These are phyloP conservation scores for Azemiops feae DNA, from an alignment of 2,113 vertebrate species.

Conservation along the genomic window DNA sequence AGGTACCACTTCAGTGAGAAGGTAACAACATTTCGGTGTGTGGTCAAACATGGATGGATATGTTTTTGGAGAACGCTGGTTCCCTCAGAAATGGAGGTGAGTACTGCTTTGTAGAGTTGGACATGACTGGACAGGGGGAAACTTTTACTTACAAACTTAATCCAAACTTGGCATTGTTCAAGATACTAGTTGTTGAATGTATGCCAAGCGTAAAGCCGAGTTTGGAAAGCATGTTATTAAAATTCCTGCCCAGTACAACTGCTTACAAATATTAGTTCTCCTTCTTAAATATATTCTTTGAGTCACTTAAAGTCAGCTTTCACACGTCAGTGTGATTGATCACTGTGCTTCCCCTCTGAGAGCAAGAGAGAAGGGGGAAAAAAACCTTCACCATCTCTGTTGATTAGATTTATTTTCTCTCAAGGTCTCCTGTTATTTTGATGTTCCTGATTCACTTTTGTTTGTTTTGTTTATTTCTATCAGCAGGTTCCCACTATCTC, in stretches of 20 bases:
- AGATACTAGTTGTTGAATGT: not conserved
- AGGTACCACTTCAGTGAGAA: not conserved
- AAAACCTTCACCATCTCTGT: not conserved
- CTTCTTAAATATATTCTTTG: constrained; percentile 16
- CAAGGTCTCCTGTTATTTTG: not conserved
- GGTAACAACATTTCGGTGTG: not conserved
- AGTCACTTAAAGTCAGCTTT: constrained; percentile 17
- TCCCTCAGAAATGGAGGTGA: not conserved
- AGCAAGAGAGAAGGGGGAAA: not conserved
- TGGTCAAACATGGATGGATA: not conserved
- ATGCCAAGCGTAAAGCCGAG: not conserved
- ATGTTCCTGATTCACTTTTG: not conserved
- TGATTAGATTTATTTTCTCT: constrained; percentile 21
- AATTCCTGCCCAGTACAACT: not conserved
- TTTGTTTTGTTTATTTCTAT: not conserved
- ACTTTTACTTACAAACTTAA: not conserved
- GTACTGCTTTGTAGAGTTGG: not conserved
- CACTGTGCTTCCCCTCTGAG: not conserved
- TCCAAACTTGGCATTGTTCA: not conserved
- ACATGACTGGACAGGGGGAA: not conserved
- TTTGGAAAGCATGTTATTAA: not conserved
- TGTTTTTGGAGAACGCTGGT: not conserved
- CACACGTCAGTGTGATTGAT: constrained; percentile 14
- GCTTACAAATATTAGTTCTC: not conserved
- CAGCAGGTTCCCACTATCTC: not conserved